Evolutionary conservation across 2,113 vertebrate genomes (phyloP), one percentile per base, ranked within the genome.

Genomic region (Catagonus wagneri): DNA sequence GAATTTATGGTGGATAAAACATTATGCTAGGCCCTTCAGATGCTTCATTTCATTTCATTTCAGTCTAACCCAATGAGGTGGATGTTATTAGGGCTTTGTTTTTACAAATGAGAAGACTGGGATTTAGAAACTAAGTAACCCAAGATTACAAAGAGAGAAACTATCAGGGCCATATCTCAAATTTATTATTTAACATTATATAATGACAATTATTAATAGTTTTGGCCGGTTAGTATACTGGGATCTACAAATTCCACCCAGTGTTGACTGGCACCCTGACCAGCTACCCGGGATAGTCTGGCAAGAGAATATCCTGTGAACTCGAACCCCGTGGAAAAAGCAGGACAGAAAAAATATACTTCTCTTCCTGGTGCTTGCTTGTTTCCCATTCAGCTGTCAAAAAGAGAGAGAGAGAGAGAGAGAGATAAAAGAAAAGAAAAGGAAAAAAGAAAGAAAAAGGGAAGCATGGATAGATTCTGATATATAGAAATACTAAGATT

Each of bases 61-160:
- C 5, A 10, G 3, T 56, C 8, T 63, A 89, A 63, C 22, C 60
- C 54, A 44, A 25, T 34, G 1, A 83, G 29, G 9, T 75, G 8
- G 19, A 39, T 84, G 52, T 54, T 85, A 61, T 32, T 58, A 63
- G 17, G 86, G 29, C 1, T 23, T 93, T 6, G 32, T 75, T 79
- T 75, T 75, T 61, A 74, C 32, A 94, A 89, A 92, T 29, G 15
- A 95, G 39, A 92, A 85, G 44, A 76, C 34, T 65, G 22, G 19
- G 32, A 20, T 58, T 52, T 66, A 94, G 23, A 88, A 81, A 89
- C 3, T 81, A 65, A 81, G 29, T 84, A 80, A 58, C 3, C 20
- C 11, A 65, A 54, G 39, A 44, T 34, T 39, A 39, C 27, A 92
- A 92, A 94, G 8, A 19, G 22, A 66, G 74, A 79, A 83, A 71